Evolutionary conservation across 2,888 invertebrate genomes (phyloP).

Genomic region (Hecatera dysodea): DNA sequence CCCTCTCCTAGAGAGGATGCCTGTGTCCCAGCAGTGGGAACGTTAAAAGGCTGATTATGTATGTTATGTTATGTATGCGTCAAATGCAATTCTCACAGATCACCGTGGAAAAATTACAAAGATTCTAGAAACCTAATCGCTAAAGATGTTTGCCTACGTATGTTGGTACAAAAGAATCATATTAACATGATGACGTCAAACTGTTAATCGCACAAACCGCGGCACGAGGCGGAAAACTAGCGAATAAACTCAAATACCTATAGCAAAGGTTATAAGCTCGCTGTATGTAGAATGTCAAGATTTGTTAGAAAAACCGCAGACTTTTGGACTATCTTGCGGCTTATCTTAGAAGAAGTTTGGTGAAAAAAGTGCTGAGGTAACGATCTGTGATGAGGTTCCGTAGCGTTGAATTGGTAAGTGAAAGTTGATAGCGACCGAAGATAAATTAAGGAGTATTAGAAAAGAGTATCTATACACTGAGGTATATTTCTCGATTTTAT

Average conservation of each 20-base stretch:
- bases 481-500: no score
- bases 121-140: slow-evolving; percentile 36
- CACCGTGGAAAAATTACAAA: neutral
- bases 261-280: slow-evolving; percentile 36
- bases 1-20: no score
- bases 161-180: neutral
- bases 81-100: neutral
- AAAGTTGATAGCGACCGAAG: no score
- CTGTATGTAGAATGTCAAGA: slow-evolving; percentile 21
- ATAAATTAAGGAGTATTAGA: no score
- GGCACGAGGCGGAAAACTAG: slow-evolving; percentile 57
- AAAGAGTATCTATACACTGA: no score
- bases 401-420: neutral
- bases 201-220: slow-evolving; percentile 43
- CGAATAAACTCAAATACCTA: slow-evolving; percentile 42
- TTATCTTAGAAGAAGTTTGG: slow-evolving; percentile 33
- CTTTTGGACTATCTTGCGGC: slow-evolving; percentile 28
- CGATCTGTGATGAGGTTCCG: neutral
- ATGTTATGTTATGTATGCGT: no score
- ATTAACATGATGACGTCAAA: slow-evolving; percentile 49
- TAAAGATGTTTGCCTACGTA: neutral
- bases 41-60: no score
- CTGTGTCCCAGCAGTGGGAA: no score
- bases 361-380: slow-evolving; percentile 5
- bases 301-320: slow-evolving; percentile 54